Evolutionary conservation across 2,888 invertebrate genomes (phyloP).

Genomic region (Crioceris asparagi): DNA sequence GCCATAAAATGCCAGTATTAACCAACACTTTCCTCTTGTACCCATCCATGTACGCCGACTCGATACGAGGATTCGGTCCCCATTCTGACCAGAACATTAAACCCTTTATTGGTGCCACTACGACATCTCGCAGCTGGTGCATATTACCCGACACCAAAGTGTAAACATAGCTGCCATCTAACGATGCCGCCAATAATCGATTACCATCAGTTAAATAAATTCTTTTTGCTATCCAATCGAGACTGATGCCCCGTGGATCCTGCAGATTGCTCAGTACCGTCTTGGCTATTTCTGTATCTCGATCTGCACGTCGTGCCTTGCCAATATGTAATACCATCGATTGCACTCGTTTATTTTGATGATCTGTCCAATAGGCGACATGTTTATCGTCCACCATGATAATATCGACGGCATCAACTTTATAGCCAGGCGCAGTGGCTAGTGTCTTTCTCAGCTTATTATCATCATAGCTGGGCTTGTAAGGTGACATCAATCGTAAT

Average conservation of each 20-base stretch:
- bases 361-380: constrained; percentile 40
- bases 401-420: constrained; percentile 46
- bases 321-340: constrained; percentile 31
- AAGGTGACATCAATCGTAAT: constrained; percentile 50
- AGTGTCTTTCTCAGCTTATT: constrained; percentile 33
- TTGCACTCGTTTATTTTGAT: constrained; percentile 38
- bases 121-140: constrained; percentile 58
- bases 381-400: constrained; percentile 29
- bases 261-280: constrained; percentile 42
- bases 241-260: constrained; percentile 62
- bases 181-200: constrained; percentile 40
- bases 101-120: constrained; percentile 54
- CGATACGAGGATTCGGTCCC: constrained; percentile 53
- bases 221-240: constrained; percentile 58
- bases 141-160: constrained; percentile 43
- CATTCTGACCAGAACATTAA: constrained; percentile 68
- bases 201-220: constrained; percentile 58
- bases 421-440: constrained; percentile 37
- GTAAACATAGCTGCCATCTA: constrained; percentile 47
- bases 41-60: constrained; percentile 58
- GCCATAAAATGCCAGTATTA: constrained; percentile 54
- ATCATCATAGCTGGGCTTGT: constrained; percentile 42
- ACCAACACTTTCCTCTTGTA: constrained; percentile 40
- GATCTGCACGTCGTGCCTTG: constrained; percentile 20
- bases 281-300: constrained; percentile 25